A percentile compares a stretch with the other conserved stretches of the same genome.
These are phyloP conservation scores for Erynnis tages DNA, from an alignment of 2,888 invertebrate species.

Conservation along the genomic window DNA sequence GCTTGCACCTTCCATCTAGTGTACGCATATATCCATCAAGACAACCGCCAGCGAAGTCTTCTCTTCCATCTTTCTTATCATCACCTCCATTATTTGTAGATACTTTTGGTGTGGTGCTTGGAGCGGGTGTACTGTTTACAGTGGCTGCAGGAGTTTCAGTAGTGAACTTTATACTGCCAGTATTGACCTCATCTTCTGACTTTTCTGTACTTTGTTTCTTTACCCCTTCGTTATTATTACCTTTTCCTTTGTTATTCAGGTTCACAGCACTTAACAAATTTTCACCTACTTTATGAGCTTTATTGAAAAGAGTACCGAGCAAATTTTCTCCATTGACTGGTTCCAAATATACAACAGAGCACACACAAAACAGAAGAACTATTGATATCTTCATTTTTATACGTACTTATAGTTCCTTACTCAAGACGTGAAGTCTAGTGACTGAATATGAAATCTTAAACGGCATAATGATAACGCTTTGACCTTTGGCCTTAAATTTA, in stretches of 20 bases:
- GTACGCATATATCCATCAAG: conserved; percentile 54
- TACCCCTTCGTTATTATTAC: neutral
- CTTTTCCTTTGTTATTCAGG: conserved; percentile 24
- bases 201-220: conserved; percentile 24
- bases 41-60: conserved; percentile 57
- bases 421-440: conserved; percentile 20
- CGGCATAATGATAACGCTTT: conserved; percentile 3
- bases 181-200: conserved; percentile 22
- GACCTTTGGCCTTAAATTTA: conserved; percentile 10
- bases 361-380: conserved; percentile 41
- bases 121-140: neutral
- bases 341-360: conserved; percentile 28
- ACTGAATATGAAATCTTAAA: conserved; percentile 16
- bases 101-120: conserved; percentile 23
- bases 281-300: conserved; percentile 39
- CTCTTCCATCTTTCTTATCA: conserved; percentile 50
- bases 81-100: conserved; percentile 29
- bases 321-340: conserved; percentile 45
- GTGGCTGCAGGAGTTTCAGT: neutral
- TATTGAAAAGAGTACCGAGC: conserved; percentile 42
- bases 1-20: conserved; percentile 62
- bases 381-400: conserved; percentile 45
- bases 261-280: conserved; percentile 41
- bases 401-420: conserved; percentile 22
- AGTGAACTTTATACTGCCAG: neutral